Evolutionary conservation across 2,888 invertebrate species (phyloP).

Genomic region (Andrena chrysosceles): DNA sequence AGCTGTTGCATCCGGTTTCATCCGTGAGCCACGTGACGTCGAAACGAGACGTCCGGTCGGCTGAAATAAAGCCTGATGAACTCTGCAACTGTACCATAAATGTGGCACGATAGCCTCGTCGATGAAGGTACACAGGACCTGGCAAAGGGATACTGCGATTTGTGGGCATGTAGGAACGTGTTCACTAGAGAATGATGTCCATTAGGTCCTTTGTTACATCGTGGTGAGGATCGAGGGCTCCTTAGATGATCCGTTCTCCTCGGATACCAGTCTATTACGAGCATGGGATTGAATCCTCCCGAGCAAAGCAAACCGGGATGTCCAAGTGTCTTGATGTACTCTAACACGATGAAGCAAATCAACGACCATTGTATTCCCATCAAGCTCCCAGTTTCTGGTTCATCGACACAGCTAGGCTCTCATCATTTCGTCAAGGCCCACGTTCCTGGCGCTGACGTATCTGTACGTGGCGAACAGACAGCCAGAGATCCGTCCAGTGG

Average conservation of each 20-base stretch:
- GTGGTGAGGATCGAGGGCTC: not conserved
- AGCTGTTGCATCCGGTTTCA: slow-evolving; percentile 82
- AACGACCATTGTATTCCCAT: not conserved
- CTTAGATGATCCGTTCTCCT: not conserved
- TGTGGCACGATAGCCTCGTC: not conserved
- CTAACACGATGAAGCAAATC: not conserved
- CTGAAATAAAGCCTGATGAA: slow-evolving; percentile 62
- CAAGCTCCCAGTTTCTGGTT: not conserved
- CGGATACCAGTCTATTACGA: no score
- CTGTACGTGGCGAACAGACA: slow-evolving; percentile 31
- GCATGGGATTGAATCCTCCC: not conserved
- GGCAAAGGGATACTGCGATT: no score
- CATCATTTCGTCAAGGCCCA: not conserved
- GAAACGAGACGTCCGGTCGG: slow-evolving; percentile 33
- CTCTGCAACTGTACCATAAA: not conserved
- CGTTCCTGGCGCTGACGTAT: slow-evolving; percentile 20
- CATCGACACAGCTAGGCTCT: slow-evolving; percentile 3
- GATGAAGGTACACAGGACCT: not conserved
- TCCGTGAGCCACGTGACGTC: slow-evolving; percentile 60
- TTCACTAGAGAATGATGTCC: no score
- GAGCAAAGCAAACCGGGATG: not conserved
- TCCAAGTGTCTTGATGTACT: not conserved
- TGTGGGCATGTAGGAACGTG: no score
- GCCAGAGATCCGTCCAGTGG: slow-evolving; percentile 8
- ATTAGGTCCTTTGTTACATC: not conserved